phyloP scores from a whole-genome alignment of 2,888 invertebrate genomes.

The Peribatodes rhomboidaria region DNA sequence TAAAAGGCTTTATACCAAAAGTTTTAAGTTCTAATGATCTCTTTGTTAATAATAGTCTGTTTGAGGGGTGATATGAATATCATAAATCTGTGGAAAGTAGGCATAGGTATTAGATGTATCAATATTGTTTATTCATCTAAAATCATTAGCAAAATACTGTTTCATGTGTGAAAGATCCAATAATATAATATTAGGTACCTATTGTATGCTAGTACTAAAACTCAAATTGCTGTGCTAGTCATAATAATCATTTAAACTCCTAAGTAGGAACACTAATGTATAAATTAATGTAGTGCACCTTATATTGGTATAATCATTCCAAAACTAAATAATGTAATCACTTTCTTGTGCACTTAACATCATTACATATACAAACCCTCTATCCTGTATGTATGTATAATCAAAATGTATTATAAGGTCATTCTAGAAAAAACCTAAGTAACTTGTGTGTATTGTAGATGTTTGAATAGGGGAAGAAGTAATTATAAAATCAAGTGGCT shows the following conservation, averaged over 20 bases:
- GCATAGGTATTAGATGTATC: neutral
- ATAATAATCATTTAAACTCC: conserved; percentile 37
- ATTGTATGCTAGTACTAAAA: conserved; percentile 33
- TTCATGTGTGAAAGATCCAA: conserved; percentile 38
- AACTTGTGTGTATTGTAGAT: conserved; percentile 14
- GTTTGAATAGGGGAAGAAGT: conserved; percentile 11
- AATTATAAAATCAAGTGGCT: conserved; percentile 16
- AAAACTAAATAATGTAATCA: conserved; percentile 24
- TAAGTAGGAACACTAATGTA: conserved; percentile 31
- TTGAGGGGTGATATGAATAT: conserved; percentile 15
- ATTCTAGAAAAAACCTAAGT: conserved; percentile 1
- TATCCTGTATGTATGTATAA: neutral
- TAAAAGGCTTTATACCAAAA: neutral
- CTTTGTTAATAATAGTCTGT: conserved; percentile 1
- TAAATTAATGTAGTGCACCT: conserved; percentile 42
- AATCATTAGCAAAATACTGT: conserved; percentile 13
- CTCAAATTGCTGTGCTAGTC: conserved; percentile 45
- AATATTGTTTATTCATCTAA: conserved; percentile 2
- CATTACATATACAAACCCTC: conserved; percentile 17
- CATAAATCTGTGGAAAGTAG: conserved; percentile 27
- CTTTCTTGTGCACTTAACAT: conserved; percentile 32
- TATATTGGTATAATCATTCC: conserved; percentile 21
- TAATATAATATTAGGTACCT: conserved; percentile 15
- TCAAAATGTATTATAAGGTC: neutral
- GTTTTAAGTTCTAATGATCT: neutral